A percentile compares a stretch with the other conserved stretches of the same genome.
These are phyloP conservation scores for Digitonthophagus gazella DNA, from an alignment of 2,888 invertebrate genomes.

Conservation along the genomic window DNA sequence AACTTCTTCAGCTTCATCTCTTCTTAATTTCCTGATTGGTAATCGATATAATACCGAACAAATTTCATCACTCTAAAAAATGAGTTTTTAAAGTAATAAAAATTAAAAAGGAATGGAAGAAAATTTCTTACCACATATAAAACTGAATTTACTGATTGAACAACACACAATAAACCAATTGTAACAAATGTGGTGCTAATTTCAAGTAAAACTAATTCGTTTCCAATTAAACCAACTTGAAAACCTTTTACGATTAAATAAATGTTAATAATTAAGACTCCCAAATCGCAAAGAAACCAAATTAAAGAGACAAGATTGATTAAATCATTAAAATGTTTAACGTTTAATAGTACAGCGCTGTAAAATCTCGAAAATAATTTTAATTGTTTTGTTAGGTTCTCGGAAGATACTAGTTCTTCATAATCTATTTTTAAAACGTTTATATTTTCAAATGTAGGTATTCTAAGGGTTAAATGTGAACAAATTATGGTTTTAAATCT, in stretches of 20 bases:
- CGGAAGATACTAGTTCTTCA: not conserved
- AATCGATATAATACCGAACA: conserved; percentile 3
- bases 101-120: not conserved
- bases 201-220: conserved; percentile 4
- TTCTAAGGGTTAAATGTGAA: not conserved
- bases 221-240: not conserved
- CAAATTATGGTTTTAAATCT: not conserved
- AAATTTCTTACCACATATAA: conserved; percentile 1
- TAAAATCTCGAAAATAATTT: not conserved
- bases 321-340: not conserved
- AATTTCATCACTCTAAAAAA: not conserved
- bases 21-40: not conserved
- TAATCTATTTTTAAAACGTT: not conserved
- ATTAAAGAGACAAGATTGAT: conserved; percentile 1
- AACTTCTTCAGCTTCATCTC: not conserved
- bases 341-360: not conserved
- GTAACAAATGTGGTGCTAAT: not conserved
- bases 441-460: not conserved
- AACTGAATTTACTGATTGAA: not conserved
- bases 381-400: conserved; percentile 4
- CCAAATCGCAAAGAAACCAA: conserved; percentile 7
- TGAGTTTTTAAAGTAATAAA: not conserved
- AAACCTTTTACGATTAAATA: conserved; percentile 1
- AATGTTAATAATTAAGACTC: conserved; percentile 6
- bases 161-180: not conserved